Conservation (phyloP, 2,113 vertebrate species). For the Otis tarda region DNA sequence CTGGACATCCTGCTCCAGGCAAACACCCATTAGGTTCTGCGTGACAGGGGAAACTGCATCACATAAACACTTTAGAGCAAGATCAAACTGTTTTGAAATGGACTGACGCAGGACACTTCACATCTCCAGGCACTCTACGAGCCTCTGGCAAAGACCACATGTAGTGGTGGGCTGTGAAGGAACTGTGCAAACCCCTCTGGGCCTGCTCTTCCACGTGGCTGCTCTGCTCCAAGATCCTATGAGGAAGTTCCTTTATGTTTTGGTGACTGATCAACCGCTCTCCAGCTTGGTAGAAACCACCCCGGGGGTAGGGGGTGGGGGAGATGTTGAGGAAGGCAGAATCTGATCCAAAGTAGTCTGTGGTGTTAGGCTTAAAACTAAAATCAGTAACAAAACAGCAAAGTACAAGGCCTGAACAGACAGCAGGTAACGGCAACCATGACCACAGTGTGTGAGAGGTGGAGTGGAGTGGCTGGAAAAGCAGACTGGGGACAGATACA, state of each 20-base stretch:
- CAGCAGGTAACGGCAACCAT: neutral
- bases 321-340: neutral
- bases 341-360: neutral
- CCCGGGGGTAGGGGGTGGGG: rapidly evolving
- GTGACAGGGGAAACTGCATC: neutral
- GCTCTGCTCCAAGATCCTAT: neutral
- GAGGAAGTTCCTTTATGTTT: neutral
- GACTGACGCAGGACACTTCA: neutral
- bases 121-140: rapidly evolving
- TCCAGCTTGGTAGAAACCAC: neutral
- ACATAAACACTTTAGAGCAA: neutral
- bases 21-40: neutral
- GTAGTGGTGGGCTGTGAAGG: neutral
- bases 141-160: rapidly evolving
- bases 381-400: neutral
- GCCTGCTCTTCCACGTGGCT: neutral
- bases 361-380: neutral
- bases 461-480: neutral
- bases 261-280: neutral
- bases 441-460: rapidly evolving
- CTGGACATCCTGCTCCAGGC: neutral
- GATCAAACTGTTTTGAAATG: neutral
- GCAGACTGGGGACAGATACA: too few species aligned
- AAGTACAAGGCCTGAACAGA: neutral
- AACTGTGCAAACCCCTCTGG: neutral